phyloP scores from a whole-genome alignment of 2,797 vertebrate species.

The Siniperca scherzeri region DNA sequence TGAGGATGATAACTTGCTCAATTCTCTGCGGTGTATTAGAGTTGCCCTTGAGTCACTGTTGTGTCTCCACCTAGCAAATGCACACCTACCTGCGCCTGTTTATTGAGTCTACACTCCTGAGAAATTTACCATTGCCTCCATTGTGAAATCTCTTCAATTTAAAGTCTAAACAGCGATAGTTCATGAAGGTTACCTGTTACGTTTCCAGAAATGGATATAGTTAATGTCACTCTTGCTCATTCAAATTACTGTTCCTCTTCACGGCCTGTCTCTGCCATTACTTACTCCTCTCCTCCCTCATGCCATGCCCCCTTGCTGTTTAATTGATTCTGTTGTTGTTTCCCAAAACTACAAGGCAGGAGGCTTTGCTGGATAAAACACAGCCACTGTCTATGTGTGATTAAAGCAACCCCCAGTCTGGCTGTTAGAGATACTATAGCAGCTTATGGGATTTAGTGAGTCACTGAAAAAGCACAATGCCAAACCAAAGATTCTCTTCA shows the following conservation, averaged over 20 bases:
- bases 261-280: conserved; percentile 40
- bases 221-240: conserved; percentile 32
- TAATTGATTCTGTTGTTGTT: conserved; percentile 78
- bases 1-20: conserved; percentile 64
- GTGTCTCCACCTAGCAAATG: conserved; percentile 44
- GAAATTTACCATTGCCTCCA: conserved; percentile 26
- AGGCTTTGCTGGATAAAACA: conserved; percentile 77
- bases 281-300: conserved; percentile 50
- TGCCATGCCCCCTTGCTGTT: conserved; percentile 62
- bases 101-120: conserved; percentile 35
- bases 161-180: conserved; percentile 14
- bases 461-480: conserved; percentile 67
- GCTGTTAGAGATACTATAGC: conserved; percentile 82
- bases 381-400: conserved; percentile 77
- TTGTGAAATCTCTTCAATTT: conserved; percentile 30
- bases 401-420: conserved; percentile 80
- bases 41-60: conserved; percentile 66
- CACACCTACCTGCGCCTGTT: conserved; percentile 43
- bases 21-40: conserved; percentile 59
- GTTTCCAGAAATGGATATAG: conserved; percentile 35
- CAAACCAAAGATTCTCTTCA: conserved; percentile 76
- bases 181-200: conserved; percentile 15
- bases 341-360: conserved; percentile 72
- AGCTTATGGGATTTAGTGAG: conserved; percentile 82
- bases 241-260: conserved; percentile 36